These are phyloP conservation scores for Phania funesta DNA, from an alignment of 2,888 invertebrate species.

Conservation along the genomic window DNA sequence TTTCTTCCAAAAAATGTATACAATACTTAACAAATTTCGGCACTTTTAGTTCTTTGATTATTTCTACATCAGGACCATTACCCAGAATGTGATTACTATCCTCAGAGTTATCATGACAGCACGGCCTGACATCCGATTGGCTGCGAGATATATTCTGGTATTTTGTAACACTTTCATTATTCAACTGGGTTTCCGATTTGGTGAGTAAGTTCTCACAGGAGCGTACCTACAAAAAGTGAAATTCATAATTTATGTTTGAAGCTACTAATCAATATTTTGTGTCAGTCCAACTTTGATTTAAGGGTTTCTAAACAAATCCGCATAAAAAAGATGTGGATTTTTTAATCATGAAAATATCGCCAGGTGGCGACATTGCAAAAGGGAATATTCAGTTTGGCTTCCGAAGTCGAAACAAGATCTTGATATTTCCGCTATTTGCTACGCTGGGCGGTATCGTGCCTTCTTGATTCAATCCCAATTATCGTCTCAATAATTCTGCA, in stretches of 20 bases:
- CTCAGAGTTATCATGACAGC: conserved; percentile 77
- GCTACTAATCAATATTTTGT: neutral
- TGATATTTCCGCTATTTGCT: too few species aligned
- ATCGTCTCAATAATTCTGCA: too few species aligned
- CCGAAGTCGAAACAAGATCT: too few species aligned
- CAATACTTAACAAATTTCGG: conserved; percentile 90
- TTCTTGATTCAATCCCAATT: too few species aligned
- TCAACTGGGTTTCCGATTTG: conserved; percentile 52
- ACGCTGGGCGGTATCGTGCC: too few species aligned
- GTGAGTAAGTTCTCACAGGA: conserved; percentile 87
- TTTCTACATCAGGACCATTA: conserved; percentile 75
- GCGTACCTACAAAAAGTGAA: conserved; percentile 83
- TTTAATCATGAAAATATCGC: too few species aligned
- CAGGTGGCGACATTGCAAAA: too few species aligned
- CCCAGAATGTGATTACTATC: conserved; percentile 80
- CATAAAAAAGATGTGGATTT: too few species aligned
- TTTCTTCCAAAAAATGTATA: conserved; percentile 88
- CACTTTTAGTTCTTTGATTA: conserved; percentile 79
- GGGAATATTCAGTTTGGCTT: too few species aligned
- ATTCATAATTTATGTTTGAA: neutral
- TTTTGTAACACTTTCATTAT: conserved; percentile 69
- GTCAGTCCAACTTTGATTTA: too few species aligned
- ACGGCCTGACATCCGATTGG: conserved; percentile 81
- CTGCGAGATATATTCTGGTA: conserved; percentile 81
- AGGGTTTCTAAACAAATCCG: too few species aligned